Evolutionary conservation across 37 sponge, comb jelly and placozoan genomes (phyloP).

Genomic region (Lycopodina hypogea): DNA sequence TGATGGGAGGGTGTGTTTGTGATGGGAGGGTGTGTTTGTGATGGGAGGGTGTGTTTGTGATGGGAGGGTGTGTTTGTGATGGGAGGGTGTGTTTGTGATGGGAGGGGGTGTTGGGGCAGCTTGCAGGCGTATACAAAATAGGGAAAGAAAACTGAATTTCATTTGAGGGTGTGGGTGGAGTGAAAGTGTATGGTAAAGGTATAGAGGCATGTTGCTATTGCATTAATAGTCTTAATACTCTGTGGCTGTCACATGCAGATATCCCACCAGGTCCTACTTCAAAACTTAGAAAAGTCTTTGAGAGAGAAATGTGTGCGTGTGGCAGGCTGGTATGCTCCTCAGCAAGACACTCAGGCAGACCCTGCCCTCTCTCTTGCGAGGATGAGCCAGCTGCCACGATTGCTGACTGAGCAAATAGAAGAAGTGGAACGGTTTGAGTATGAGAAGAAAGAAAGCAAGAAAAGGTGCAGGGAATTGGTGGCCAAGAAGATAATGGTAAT

Average conservation of each 20-base stretch:
- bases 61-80: too few species aligned
- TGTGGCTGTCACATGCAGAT: background rate
- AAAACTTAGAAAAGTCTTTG: background rate
- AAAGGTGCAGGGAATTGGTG: background rate
- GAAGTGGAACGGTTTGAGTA: background rate
- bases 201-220: too few species aligned
- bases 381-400: constrained; percentile 27
- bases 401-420: constrained; percentile 19
- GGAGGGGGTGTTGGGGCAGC: too few species aligned
- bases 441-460: background rate
- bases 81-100: too few species aligned
- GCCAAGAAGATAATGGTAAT: constrained; percentile 1
- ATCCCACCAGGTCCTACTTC: background rate
- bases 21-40: background rate
- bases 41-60: too few species aligned
- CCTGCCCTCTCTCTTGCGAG: constrained; percentile 16
- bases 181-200: too few species aligned
- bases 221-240: too few species aligned
- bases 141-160: too few species aligned
- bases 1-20: background rate
- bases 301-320: constrained; percentile 18
- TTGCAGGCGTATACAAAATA: too few species aligned
- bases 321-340: constrained; percentile 17
- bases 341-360: background rate
- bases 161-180: too few species aligned